Evolutionary conservation across 1,140 invertebrate species (phyloP).

Genomic region (Brachionus rotundiformis): DNA sequence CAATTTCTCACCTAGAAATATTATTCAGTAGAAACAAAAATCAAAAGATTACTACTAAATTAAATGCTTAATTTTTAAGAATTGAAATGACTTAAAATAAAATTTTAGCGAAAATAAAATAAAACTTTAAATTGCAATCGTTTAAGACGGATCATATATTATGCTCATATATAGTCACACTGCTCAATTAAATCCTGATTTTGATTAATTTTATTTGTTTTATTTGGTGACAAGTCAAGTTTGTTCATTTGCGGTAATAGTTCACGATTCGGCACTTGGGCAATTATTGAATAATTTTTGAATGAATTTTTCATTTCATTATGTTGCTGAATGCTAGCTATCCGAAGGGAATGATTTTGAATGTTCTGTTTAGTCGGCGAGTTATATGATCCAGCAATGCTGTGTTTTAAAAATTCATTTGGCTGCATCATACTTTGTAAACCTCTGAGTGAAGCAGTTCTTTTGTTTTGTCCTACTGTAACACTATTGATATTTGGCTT

Average conservation of each 20-base stretch:
- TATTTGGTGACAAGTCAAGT: not conserved
- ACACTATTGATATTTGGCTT: not conserved
- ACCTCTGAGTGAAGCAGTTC: not conserved
- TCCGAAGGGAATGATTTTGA: slow-evolving; percentile 36
- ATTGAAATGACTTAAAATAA: not conserved
- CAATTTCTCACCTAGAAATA: not conserved
- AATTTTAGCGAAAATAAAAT: not conserved
- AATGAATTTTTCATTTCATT: not conserved
- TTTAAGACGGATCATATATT: not conserved
- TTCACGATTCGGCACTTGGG: not conserved
- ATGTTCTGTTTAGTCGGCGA: not conserved
- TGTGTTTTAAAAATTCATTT: not conserved
- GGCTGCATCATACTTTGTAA: not conserved
- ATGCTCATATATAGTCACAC: slow-evolving; percentile 34
- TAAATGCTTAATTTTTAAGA: not conserved
- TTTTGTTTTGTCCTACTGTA: not conserved
- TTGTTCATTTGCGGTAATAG: not conserved
- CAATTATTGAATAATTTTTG: slow-evolving; percentile 5
- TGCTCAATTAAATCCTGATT: slow-evolving; percentile 9
- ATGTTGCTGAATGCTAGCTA: slow-evolving; percentile 33
- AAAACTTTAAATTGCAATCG: not conserved
- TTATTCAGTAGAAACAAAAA: not conserved
- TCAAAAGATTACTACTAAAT: not conserved
- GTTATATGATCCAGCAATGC: not conserved
- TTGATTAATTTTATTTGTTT: not conserved